Percentiles rank a stretch among this genome's conserved stretches.
Evolutionary conservation across 35 echinoderm and acorn worm genomes (phyloP).

Genomic region (Apostichopus parvimensis): DNA sequence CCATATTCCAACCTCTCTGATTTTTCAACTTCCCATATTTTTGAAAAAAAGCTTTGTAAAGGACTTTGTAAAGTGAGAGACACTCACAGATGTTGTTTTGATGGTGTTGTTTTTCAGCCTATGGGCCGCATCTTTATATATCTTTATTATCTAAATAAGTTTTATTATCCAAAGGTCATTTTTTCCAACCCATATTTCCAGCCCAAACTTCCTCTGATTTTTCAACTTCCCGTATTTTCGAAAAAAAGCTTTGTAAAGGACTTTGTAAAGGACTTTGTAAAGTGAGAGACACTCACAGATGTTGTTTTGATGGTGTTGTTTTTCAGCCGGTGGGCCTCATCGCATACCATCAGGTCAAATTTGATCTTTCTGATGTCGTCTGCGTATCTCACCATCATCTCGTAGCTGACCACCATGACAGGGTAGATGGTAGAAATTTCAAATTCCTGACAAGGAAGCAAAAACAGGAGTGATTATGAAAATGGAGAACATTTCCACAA

Average conservation of each 20-base stretch:
- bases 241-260: background rate
- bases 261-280: conserved; percentile 52
- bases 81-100: conserved; percentile 97
- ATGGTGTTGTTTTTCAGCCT: conserved; percentile 90
- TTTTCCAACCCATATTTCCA: no score
- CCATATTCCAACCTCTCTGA: no score
- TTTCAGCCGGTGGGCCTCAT: conserved; percentile 92
- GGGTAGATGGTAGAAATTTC: conserved; percentile 76
- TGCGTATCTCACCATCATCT: conserved; percentile 89
- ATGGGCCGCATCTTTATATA: conserved; percentile 74
- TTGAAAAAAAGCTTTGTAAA: no score
- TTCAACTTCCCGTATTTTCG: no score
- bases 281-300: conserved; percentile 65
- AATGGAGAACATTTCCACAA: no score
- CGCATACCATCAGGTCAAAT: conserved; percentile 95
- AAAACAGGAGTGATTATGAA: background rate
- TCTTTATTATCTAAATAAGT: no score
- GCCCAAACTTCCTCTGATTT: no score
- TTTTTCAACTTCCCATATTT: no score
- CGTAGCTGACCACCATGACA: conserved; percentile 93
- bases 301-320: conserved; percentile 97
- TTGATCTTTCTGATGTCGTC: conserved; percentile 71
- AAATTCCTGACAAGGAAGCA: conserved; percentile 70
- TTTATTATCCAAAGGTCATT: no score
- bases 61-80: no score